These are phyloP conservation scores for Paramormyrops kingsleyae DNA, from an alignment of 2,113 vertebrate species.

Conservation along the genomic window DNA sequence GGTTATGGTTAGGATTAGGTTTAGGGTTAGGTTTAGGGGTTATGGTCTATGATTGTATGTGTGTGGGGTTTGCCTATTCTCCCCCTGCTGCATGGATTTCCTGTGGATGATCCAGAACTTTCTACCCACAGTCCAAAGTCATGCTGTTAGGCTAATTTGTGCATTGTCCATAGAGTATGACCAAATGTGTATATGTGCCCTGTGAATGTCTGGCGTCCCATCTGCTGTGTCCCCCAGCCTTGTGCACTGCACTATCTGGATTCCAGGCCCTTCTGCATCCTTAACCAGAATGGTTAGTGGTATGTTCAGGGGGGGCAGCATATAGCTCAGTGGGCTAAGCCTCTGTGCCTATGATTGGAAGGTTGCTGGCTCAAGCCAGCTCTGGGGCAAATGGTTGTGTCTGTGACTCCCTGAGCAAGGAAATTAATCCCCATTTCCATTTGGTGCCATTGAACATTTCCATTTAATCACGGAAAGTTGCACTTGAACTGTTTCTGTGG, in stretches of 20 bases:
- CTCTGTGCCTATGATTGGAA: neutral
- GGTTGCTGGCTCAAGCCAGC: neutral
- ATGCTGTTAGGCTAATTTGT: neutral
- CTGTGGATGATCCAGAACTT: neutral
- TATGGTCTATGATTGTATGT: too few relatives aligned
- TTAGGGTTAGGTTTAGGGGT: too few relatives aligned
- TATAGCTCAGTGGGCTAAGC: neutral
- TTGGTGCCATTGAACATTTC: neutral
- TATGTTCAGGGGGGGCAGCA: neutral
- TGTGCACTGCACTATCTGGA: neutral
- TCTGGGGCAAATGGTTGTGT: neutral
- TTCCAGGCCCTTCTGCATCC: neutral
- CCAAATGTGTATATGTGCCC: neutral
- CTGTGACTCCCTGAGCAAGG: neutral
- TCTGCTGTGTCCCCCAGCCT: neutral
- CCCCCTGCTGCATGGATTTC: neutral
- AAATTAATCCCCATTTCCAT: neutral
- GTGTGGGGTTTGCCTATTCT: neutral
- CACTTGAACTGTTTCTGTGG: neutral
- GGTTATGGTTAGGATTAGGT: too few relatives aligned
- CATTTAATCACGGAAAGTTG: neutral
- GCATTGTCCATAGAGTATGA: neutral
- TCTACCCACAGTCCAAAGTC: neutral
- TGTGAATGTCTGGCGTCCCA: neutral
- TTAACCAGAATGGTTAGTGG: neutral